These are phyloP conservation scores for Zapornia atra DNA, from an alignment of 2,113 vertebrate genomes.

Conservation along the genomic window DNA sequence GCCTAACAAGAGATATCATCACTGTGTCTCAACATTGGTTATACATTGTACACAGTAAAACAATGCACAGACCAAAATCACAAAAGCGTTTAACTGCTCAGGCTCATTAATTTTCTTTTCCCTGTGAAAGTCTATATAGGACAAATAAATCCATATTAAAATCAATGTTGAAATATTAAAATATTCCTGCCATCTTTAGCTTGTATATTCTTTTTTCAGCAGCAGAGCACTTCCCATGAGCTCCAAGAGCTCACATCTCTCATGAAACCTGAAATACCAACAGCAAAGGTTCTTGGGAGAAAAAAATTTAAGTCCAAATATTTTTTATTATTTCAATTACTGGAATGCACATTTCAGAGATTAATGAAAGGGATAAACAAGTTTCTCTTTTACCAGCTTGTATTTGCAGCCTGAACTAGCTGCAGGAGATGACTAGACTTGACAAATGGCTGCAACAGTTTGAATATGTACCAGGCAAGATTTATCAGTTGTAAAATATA, in stretches of 20 bases:
- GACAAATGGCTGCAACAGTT: constrained; percentile 72
- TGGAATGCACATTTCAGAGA: constrained; percentile 53
- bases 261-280: constrained; percentile 40
- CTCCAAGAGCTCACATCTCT: constrained; percentile 55
- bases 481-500: constrained; percentile 60
- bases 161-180: constrained; percentile 55
- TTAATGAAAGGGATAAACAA: constrained; percentile 53
- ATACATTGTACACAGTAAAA: background rate
- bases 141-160: background rate
- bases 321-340: constrained; percentile 73
- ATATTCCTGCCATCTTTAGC: constrained; percentile 27
- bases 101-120: background rate
- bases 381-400: constrained; percentile 18
- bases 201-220: constrained; percentile 50
- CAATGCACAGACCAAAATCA: background rate
- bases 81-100: background rate
- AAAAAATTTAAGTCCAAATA: constrained; percentile 62
- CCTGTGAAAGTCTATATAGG: background rate
- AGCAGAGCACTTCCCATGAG: constrained; percentile 62
- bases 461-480: constrained; percentile 37
- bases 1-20: background rate
- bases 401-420: constrained; percentile 67
- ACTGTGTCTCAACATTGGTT: background rate
- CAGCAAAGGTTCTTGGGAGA: constrained; percentile 58
- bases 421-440: constrained; percentile 62